Evolutionary conservation across 2,113 vertebrate species (phyloP).

Genomic region (Burhinus bistriatus): DNA sequence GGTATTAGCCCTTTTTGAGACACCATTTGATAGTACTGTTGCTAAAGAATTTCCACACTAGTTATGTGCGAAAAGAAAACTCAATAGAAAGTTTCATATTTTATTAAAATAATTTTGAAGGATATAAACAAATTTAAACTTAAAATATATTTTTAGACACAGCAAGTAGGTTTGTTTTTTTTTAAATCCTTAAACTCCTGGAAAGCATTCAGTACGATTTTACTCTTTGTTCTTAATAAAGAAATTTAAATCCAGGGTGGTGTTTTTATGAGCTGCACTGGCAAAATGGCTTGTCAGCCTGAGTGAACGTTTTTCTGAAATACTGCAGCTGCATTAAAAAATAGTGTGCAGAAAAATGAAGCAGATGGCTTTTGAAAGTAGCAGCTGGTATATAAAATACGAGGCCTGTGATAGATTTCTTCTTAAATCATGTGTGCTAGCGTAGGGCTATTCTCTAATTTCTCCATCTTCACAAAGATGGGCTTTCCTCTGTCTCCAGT

Average conservation of each 20-base stretch:
- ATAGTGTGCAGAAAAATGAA: background rate
- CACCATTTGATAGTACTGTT: background rate
- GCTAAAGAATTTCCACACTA: background rate
- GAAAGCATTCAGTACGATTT: background rate
- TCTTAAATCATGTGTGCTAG: constrained; percentile 9
- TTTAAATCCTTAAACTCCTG: background rate
- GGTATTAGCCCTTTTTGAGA: background rate
- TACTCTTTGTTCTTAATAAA: background rate
- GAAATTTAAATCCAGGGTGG: background rate
- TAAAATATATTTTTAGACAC: background rate
- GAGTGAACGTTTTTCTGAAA: background rate
- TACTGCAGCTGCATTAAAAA: constrained; percentile 34
- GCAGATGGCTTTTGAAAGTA: constrained; percentile 59
- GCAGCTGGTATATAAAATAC: constrained; percentile 59
- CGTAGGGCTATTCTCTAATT: background rate
- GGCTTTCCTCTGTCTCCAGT: background rate
- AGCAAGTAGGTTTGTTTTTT: background rate
- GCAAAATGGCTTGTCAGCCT: background rate
- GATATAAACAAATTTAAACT: background rate
- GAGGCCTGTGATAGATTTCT: constrained; percentile 17
- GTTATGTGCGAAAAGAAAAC: background rate
- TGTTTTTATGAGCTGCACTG: background rate
- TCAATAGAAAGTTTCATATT: background rate
- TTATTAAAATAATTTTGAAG: background rate
- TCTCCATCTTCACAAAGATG: background rate